Evolutionary conservation across 2,797 vertebrate genomes (phyloP), one percentile per base, ranked within the genome.

Genomic region (Allobates femoralis): DNA sequence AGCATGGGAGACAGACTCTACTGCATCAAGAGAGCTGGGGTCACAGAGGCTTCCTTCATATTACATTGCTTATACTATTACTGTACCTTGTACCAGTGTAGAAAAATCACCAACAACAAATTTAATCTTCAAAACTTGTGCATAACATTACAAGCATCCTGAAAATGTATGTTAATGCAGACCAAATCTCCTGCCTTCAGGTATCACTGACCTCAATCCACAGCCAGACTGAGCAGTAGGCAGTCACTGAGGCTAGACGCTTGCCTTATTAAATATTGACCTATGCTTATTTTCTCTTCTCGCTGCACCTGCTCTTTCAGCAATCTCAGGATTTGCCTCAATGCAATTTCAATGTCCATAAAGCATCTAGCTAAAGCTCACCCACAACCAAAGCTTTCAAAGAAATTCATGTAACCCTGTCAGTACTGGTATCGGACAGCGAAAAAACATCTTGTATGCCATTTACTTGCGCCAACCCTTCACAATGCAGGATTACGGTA

Each of bases 191-290:
- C 19, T 51, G n/a, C 15, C 15, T 66, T 46, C 19, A 28, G n/a
- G 60, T 37, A 64, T 64, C 26, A 15, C 6, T 50, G 30, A 55
- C 51, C 15, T 32, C 32, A 73, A 67, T 46, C 60, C 55, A 62
- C 8, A 62, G 62, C 74, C 69, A 79, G 76, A 60, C 77, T 60
- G n/a, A 30, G 41, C 60, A 71, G 41, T 78, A 34, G 34, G 37
- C 81, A 53, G 81, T 55, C 74, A 53, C 64, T 53, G 21, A 60
- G 56, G 46, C 86, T 53, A 73, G 66, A 71, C 64, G 16, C 16
- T 56, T 62, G 23, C 21, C 46, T 41, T 75, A 80, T 84, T 79
- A 87, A 87, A 84, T 87, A 87, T 87, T 84, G 78, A 87, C 18
- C 71, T 55, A 64, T 80, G 76, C 84, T 87, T 86, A 51, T 83